Evolutionary conservation across 1,140 invertebrate species (phyloP), one percentile per base, ranked within the genome.

Genomic region (Maconellicoccus hirsutus): DNA sequence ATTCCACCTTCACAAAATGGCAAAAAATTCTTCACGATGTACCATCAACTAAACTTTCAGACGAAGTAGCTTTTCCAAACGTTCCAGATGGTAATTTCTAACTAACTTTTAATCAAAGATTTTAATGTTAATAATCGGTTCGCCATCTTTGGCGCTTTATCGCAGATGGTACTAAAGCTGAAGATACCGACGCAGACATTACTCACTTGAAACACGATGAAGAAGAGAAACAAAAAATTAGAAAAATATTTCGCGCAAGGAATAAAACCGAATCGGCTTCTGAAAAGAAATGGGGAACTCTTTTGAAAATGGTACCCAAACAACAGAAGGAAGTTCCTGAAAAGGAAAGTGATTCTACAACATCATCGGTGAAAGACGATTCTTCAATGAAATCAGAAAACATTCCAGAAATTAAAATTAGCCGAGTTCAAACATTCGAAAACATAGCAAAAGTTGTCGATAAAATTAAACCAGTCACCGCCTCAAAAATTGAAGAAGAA

Each of bases 1-100:
- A 86, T 23, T 84, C 83, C 0, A 84, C 87, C 1, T 84, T 87
- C 76, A 77, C 81, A 0, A 84, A 85, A 75, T 89, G 88, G 87
- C 88, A 87, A 76, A 88, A 87, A 79, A 83, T 88, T 12, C 75
- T 90, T 16, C 85, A 86, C 2, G 80, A 80, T 3, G 61, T 25
- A 14, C 61, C 61, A 23, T 25, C 22, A 8, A 66, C 22, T 23
- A 66, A 25, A 66, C 61, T 66, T 25, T 66, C 61, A 2, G 61
- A 66, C 10, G 61, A 66, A 10, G 8, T 26, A 1, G 61, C 21
- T 25, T 25, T 66, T 25, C 25, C 21, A 23, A 22, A 66, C 25
- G 8, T 2, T 3, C 1, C 19, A 23, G 25, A 66, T 25, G 61
- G 61, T 66, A 26, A 23, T 23, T 66, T 66, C 3, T 25, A 10